phyloP scores from a whole-genome alignment of 2,113 vertebrate genomes.

The Lathamus discolor region DNA sequence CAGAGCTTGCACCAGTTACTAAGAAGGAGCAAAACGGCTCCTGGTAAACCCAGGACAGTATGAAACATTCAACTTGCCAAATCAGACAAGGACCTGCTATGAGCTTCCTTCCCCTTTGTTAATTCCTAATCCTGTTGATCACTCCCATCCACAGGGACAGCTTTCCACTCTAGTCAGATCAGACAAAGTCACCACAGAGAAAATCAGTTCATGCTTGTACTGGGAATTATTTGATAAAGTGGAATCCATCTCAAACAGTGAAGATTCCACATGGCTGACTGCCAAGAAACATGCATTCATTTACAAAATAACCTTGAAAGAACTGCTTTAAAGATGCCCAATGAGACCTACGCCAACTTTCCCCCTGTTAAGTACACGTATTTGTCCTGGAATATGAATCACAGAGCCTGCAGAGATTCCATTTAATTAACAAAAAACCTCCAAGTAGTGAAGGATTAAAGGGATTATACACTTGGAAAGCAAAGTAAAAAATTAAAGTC shows the following conservation, averaged over 20 bases:
- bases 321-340: background rate
- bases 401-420: background rate
- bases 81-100: background rate
- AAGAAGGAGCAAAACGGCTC: too few species aligned
- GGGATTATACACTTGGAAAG: conserved; percentile 15
- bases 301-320: conserved; percentile 62
- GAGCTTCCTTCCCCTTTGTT: background rate
- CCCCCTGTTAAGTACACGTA: background rate
- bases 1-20: too few species aligned
- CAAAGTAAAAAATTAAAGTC: background rate
- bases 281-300: conserved; percentile 18
- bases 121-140: background rate
- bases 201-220: background rate
- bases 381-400: conserved; percentile 37
- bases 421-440: conserved; percentile 55
- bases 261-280: background rate
- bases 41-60: too few species aligned
- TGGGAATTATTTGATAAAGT: background rate
- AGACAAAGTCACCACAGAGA: background rate
- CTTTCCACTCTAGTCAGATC: background rate
- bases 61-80: background rate
- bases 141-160: background rate
- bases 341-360: conserved; percentile 7
- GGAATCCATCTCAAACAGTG: background rate
- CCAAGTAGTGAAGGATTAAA: conserved; percentile 3